Percentiles rank a stretch among this genome's conserved stretches.
These are phyloP conservation scores for Argya squamiceps DNA, from an alignment of 2,797 vertebrate species.

Conservation along the genomic window DNA sequence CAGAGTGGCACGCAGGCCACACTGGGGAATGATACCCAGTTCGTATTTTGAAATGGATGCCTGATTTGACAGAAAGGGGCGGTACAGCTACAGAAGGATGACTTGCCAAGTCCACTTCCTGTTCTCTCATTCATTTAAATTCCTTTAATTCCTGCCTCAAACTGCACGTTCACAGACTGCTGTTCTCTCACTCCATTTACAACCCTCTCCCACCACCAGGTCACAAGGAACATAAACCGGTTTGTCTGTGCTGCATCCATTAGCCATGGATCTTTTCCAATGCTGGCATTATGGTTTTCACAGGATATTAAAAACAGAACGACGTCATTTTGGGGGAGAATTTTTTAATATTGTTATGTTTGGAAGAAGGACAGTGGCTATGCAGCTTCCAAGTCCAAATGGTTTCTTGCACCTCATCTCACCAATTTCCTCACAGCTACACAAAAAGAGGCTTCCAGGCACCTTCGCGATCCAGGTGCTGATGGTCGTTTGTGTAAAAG, in stretches of 20 bases:
- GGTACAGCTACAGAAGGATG: background rate
- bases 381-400: background rate
- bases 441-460: background rate
- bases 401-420: background rate
- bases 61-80: slow-evolving; percentile 30
- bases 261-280: background rate
- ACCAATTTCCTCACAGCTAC: background rate
- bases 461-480: background rate
- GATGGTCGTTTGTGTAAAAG: background rate
- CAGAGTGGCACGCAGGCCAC: background rate
- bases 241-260: slow-evolving; percentile 19
- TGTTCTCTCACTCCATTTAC: background rate
- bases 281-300: background rate
- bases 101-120: slow-evolving; percentile 71
- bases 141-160: slow-evolving; percentile 70
- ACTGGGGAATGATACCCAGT: background rate
- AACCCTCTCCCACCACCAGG: background rate
- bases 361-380: background rate
- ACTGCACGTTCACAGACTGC: background rate
- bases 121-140: slow-evolving; percentile 71
- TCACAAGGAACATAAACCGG: slow-evolving; percentile 10
- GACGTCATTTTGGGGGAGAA: background rate
- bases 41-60: slow-evolving; percentile 37
- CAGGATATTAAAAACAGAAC: background rate
- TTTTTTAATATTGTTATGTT: background rate